Evolutionary conservation across 2,113 vertebrate species (phyloP).

Genomic region (Gymnocephalus cernua): DNA sequence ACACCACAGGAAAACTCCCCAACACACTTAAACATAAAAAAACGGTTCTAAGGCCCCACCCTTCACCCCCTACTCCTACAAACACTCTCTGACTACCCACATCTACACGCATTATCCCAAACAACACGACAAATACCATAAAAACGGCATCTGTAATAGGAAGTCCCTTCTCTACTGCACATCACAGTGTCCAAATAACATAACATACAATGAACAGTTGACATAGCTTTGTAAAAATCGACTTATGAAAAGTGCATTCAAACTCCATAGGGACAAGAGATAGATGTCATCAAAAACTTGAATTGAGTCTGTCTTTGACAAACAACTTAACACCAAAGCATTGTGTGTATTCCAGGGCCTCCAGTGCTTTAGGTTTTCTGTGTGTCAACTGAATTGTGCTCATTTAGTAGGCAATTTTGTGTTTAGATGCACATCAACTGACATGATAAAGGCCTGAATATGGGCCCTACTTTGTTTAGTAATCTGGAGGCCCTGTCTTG

Average conservation of each 20-base stretch:
- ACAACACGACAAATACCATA: background rate
- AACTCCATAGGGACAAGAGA: background rate
- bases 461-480: too few species aligned
- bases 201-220: background rate
- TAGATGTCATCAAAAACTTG: background rate
- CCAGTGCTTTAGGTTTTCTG: too few species aligned
- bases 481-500: too few species aligned
- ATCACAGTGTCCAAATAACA: background rate
- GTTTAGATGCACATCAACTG: too few species aligned
- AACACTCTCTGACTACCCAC: background rate
- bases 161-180: background rate
- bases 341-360: background rate
- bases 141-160: background rate
- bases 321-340: background rate
- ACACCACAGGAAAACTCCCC: background rate
- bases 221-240: background rate
- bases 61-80: background rate
- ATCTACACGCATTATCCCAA: background rate
- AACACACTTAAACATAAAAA: background rate
- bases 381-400: too few species aligned
- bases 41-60: too few species aligned
- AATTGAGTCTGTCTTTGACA: background rate
- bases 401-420: too few species aligned
- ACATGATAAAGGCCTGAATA: too few species aligned
- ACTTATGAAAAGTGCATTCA: background rate